phyloP scores from a whole-genome alignment of 2,797 vertebrate genomes.

The Sebastes cheni region DNA sequence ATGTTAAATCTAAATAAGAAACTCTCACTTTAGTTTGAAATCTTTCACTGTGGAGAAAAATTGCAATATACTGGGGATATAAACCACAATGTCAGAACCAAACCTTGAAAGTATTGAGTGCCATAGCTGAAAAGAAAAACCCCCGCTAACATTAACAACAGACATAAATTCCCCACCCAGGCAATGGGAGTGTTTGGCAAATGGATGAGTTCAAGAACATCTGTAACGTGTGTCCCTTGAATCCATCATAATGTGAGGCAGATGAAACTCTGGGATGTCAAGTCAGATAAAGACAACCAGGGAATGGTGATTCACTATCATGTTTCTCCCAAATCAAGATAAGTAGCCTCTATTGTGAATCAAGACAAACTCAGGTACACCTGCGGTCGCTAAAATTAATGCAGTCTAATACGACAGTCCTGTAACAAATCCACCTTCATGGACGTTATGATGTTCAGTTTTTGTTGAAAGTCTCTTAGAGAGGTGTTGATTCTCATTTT shows the following conservation, averaged over 20 bases:
- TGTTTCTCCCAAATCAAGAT: background rate
- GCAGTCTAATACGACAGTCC: no score
- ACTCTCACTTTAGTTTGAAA: constrained; percentile 13
- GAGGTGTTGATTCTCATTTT: background rate
- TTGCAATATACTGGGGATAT: background rate
- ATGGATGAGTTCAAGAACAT: background rate
- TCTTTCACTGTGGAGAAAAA: background rate
- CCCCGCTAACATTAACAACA: background rate
- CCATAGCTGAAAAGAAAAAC: background rate
- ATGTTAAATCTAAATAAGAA: background rate
- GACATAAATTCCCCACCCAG: background rate
- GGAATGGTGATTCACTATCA: background rate
- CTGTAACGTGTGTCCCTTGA: background rate
- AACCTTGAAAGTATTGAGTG: constrained; percentile 14
- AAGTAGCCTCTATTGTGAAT: background rate
- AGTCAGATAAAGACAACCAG: background rate
- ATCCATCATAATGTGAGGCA: constrained; percentile 11
- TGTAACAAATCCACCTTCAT: background rate
- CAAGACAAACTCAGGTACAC: background rate
- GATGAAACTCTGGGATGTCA: constrained; percentile 2
- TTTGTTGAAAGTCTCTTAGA: background rate
- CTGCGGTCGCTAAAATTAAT: background rate
- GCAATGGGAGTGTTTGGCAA: background rate
- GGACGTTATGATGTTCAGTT: background rate
- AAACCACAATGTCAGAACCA: constrained; percentile 2